phyloP scores from a whole-genome alignment of 2,113 vertebrate genomes.

The Psammodynastes pulverulentus region DNA sequence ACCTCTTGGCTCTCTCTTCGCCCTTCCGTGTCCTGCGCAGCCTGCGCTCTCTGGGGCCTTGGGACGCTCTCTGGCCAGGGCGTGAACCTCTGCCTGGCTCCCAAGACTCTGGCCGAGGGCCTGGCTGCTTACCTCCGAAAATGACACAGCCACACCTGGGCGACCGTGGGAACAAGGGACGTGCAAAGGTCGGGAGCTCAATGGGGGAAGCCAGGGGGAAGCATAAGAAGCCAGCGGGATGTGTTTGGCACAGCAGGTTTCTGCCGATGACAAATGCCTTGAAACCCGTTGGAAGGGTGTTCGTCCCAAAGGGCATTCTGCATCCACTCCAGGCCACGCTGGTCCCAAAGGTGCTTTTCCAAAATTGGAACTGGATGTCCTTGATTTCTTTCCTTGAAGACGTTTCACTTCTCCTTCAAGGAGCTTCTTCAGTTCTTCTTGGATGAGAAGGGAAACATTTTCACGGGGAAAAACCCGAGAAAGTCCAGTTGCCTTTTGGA shows the following conservation, averaged over 20 bases:
- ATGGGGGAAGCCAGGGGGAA: too few species aligned
- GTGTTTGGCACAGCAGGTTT: neutral
- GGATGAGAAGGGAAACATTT: neutral
- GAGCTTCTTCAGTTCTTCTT: neutral
- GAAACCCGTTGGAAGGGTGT: neutral
- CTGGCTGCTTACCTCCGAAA: neutral
- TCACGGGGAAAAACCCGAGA: neutral
- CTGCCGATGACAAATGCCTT: neutral
- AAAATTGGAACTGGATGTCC: too few species aligned
- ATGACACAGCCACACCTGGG: neutral
- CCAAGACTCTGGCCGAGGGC: neutral
- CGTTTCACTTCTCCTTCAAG: neutral
- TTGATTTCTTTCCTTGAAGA: neutral
- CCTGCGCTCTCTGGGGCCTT: neutral
- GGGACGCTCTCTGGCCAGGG: neutral
- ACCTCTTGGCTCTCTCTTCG: neutral
- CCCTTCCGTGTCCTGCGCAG: neutral
- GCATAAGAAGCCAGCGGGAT: neutral
- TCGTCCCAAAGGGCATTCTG: neutral
- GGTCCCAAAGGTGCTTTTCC: too few species aligned
- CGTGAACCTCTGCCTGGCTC: neutral
- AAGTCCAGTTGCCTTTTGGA: neutral
- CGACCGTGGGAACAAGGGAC: neutral
- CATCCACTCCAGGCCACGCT: too few species aligned
- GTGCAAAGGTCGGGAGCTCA: neutral